Evolutionary conservation across 1,140 invertebrate species (phyloP).

Genomic region (Planococcus citri): DNA sequence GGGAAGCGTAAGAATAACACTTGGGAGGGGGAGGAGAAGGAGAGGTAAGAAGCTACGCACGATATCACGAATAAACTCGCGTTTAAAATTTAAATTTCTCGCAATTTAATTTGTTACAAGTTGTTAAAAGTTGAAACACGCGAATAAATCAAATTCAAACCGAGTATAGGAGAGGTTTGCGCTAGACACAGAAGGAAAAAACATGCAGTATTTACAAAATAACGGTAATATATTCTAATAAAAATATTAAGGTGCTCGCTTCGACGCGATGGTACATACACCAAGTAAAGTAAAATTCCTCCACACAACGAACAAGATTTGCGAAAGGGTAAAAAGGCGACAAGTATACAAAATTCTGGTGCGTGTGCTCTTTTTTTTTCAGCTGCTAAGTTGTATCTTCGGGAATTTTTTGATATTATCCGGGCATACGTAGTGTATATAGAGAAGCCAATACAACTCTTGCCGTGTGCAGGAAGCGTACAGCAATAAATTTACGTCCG

Average conservation of each 20-base stretch:
- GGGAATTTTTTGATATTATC: conserved; percentile 3
- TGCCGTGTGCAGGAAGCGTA: conserved; percentile 5
- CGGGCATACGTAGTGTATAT: background rate
- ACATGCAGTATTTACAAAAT: background rate
- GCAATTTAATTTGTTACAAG: too few relatives aligned
- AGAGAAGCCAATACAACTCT: background rate
- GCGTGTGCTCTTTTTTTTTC: background rate
- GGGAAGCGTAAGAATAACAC: too few relatives aligned
- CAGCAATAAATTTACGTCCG: background rate
- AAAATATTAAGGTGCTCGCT: conserved; percentile 3
- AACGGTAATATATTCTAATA: conserved; percentile 8
- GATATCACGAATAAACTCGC: too few relatives aligned
- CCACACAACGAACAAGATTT: too few relatives aligned
- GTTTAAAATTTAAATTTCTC: too few relatives aligned
- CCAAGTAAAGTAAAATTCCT: too few relatives aligned
- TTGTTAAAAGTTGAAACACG: too few relatives aligned
- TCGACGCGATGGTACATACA: too few relatives aligned
- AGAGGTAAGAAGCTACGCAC: too few relatives aligned
- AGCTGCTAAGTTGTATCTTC: background rate
- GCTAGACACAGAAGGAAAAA: background rate
- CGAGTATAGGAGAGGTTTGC: too few relatives aligned
- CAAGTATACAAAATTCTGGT: background rate
- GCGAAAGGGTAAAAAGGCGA: background rate
- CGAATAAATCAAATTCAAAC: too few relatives aligned
- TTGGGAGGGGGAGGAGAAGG: too few relatives aligned